Base-by-base conservation (phyloP, 2,888 invertebrate genomes). In the Ormyrus labotus region DNA sequence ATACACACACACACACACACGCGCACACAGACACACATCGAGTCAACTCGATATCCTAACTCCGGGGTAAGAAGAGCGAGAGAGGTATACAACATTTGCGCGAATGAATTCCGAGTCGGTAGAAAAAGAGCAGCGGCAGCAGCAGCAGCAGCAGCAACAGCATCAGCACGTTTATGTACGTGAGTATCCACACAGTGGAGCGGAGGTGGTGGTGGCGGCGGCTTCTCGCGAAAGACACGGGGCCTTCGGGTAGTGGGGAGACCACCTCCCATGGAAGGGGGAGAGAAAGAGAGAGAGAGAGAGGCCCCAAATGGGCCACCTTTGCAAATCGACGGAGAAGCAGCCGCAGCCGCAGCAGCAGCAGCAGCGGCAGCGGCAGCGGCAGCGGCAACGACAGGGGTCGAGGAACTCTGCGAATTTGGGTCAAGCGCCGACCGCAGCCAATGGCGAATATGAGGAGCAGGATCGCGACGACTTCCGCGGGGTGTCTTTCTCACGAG, bases 401-500 rank as follows among this genome's bases (percentile, higher is more conserved):
- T 80, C 82, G 80, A 80, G 60, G 77, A 82, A 80, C 82, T 73
- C 77, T 64, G 70, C 61, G 78, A 82, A 82, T 82, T 82, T 82
- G 64, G 82, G 82, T 82, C 82, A 82, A 75, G 70, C 80, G 73
- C 63, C 69, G 74, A 77, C 73, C 71, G 72, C 71, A 60, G 72
- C 79, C 79, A 79, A 71, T 79, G 79, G 79, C 76, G 74, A 82
- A 82, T 82, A 80, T 82, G 80, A 82, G 74, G 73, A 79, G 71
- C 77, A 73, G 81, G 65, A 78, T 65, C 63, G 63, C 63, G 69
- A 74, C 71, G 69, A 79, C 81, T 81, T 81, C 81, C 78, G 77
- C 80, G 72, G 78, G 79, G 79, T 81, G 76, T 82, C 82, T 82
- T 82, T 80, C 82, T 82, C 82, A 82, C 77, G 73, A 79, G 61